Percentiles rank a stretch among this genome's conserved stretches.
phyloP scores from a whole-genome alignment of 2,113 vertebrate genomes.

The Lamprotornis superbus region DNA sequence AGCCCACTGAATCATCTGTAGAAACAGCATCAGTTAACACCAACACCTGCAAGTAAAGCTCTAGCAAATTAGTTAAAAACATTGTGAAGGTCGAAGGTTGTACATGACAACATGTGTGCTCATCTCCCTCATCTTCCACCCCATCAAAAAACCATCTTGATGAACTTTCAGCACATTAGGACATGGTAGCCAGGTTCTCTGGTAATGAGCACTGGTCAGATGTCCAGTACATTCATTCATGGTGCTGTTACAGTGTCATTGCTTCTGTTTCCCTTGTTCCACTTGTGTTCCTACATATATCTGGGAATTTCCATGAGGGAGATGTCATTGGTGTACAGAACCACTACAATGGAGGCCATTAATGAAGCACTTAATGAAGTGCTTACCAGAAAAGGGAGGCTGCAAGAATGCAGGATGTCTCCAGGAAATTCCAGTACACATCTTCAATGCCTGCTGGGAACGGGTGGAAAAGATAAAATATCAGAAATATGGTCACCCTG shows the following conservation, averaged over 20 bases:
- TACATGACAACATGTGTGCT: fast-evolving
- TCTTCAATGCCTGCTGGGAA: not conserved
- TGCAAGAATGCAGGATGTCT: not conserved
- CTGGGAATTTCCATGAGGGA: not conserved
- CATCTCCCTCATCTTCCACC: not conserved
- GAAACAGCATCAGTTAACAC: not conserved
- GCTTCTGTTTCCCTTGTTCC: not conserved
- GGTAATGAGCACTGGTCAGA: not conserved
- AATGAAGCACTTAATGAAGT: not conserved
- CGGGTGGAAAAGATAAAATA: not conserved
- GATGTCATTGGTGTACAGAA: not conserved
- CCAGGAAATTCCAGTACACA: not conserved
- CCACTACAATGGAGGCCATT: not conserved
- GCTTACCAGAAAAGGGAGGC: not conserved
- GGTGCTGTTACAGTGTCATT: not conserved
- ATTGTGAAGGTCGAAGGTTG: not conserved
- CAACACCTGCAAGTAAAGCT: not conserved
- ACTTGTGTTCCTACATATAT: not conserved
- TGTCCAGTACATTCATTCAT: not conserved
- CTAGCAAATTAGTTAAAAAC: not conserved
- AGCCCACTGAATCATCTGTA: not conserved
- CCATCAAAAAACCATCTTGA: not conserved
- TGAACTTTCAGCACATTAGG: not conserved
- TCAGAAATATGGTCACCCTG: not conserved
- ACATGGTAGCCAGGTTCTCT: not conserved